Evolutionary conservation across 2,113 vertebrate species (phyloP).

Genomic region (Cnemophilus loriae): DNA sequence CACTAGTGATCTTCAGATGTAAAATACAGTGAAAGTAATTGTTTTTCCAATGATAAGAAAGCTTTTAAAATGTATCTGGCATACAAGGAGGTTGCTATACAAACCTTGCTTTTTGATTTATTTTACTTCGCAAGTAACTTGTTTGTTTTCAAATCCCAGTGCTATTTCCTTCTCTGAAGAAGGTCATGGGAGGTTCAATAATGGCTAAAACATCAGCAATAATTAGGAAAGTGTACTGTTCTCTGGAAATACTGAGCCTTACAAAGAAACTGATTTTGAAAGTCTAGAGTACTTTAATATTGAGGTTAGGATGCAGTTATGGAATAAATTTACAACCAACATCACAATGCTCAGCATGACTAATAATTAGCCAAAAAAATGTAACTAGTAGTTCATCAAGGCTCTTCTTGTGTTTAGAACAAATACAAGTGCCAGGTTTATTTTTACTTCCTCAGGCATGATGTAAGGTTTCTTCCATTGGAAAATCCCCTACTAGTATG

Average conservation of each 20-base stretch:
- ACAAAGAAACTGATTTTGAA: slow-evolving; percentile 6
- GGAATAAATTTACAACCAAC: slow-evolving; percentile 22
- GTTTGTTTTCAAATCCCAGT: slow-evolving; percentile 7
- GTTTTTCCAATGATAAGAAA: slow-evolving; percentile 55
- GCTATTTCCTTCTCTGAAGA: slow-evolving; percentile 18
- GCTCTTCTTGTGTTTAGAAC: slow-evolving; percentile 26
- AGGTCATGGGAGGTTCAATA: slow-evolving; percentile 8
- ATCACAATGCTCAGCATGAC: slow-evolving; percentile 3
- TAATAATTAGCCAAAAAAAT: slow-evolving; percentile 51
- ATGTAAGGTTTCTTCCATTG: slow-evolving; percentile 61
- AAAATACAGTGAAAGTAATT: slow-evolving; percentile 38
- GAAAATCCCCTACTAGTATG: slow-evolving; percentile 59
- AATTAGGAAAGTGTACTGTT: slow-evolving; percentile 26
- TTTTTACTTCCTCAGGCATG: slow-evolving; percentile 53
- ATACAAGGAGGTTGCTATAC: background rate
- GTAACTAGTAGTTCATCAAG: slow-evolving; percentile 42
- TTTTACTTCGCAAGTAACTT: slow-evolving; percentile 23
- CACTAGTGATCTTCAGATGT: slow-evolving; percentile 39
- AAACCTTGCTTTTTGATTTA: background rate
- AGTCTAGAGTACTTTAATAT: background rate
- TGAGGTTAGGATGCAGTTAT: slow-evolving; percentile 39
- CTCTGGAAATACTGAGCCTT: slow-evolving; percentile 46
- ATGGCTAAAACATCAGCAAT: slow-evolving; percentile 32
- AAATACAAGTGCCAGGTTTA: slow-evolving; percentile 49
- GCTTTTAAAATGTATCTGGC: slow-evolving; percentile 5